Conservation (phyloP, 1,140 invertebrate genomes). For the Euglossa dilemma region DNA sequence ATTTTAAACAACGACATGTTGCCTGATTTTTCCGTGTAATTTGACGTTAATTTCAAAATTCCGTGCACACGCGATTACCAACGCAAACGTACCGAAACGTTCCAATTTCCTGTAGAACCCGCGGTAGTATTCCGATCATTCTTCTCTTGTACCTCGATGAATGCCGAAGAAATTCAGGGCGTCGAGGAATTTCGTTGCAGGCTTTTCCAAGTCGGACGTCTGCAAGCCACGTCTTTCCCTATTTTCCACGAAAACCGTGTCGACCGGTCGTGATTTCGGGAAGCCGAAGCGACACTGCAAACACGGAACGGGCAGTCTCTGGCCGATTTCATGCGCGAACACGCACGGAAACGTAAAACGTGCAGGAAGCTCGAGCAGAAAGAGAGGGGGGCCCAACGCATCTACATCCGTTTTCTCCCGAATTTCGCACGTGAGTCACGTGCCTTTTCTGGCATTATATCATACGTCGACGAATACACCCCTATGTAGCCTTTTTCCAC, state of each 20-base stretch:
- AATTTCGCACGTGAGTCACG: conserved; percentile 78
- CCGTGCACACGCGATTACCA: neutral
- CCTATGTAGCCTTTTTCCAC: conserved; percentile 7
- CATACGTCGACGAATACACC: conserved; percentile 64
- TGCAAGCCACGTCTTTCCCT: conserved; percentile 6
- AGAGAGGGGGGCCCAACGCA: conserved; percentile 26
- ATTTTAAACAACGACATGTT: no score
- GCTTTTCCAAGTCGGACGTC: neutral
- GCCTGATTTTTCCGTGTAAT: neutral
- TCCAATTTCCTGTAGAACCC: neutral
- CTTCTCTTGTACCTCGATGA: neutral
- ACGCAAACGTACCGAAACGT: neutral
- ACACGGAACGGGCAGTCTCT: conserved; percentile 59
- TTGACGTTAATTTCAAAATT: neutral
- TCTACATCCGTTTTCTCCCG: conserved; percentile 66
- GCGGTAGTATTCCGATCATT: neutral
- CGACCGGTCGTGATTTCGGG: conserved; percentile 32
- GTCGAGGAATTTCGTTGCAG: no score
- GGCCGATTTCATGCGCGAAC: conserved; percentile 72
- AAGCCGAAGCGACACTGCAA: conserved; percentile 40
- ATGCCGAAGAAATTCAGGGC: neutral
- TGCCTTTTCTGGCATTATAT: conserved; percentile 71
- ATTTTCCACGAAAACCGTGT: conserved; percentile 8
- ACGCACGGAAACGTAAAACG: conserved; percentile 69
- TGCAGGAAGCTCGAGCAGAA: conserved; percentile 55